Evolutionary conservation across 2,888 invertebrate species (phyloP).

Genomic region (Dasypogon diadema): DNA sequence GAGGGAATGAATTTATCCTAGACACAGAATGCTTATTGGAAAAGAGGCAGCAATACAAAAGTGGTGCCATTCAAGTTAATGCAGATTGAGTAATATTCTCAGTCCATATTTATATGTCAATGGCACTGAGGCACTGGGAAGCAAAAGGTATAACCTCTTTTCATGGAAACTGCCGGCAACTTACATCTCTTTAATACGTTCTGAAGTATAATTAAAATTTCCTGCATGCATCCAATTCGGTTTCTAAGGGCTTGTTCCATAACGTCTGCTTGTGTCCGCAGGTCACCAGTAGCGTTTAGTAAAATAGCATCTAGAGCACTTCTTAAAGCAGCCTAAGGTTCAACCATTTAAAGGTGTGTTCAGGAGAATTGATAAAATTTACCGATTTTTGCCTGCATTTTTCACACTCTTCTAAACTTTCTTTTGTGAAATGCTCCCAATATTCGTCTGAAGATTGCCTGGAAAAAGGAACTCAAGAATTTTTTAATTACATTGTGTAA

Average conservation of each 20-base stretch:
- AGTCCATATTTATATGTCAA: too few relatives aligned
- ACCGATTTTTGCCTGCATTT: slow-evolving; percentile 81
- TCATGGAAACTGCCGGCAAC: slow-evolving; percentile 30
- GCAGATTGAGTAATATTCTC: too few relatives aligned
- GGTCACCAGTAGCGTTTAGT: slow-evolving; percentile 81
- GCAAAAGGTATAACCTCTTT: neutral
- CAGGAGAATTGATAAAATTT: too few relatives aligned
- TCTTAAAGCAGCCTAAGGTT: slow-evolving; percentile 69
- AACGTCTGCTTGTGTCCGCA: slow-evolving; percentile 84
- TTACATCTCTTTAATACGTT: slow-evolving; percentile 73
- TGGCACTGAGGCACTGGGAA: slow-evolving; percentile 71
- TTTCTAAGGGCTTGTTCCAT: slow-evolving; percentile 83
- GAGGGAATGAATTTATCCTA: too few relatives aligned
- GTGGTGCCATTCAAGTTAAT: too few relatives aligned
- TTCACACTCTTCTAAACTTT: slow-evolving; percentile 82
- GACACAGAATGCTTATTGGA: too few relatives aligned
- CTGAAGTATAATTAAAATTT: slow-evolving; percentile 78
- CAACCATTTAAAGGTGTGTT: too few relatives aligned
- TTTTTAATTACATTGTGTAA: too few relatives aligned
- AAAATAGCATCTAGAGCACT: slow-evolving; percentile 80
- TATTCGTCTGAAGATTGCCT: slow-evolving; percentile 86
- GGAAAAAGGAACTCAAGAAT: slow-evolving; percentile 55
- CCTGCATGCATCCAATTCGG: slow-evolving; percentile 82
- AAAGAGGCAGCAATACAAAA: too few relatives aligned
- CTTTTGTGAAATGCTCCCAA: slow-evolving; percentile 87